Evolutionary conservation across 2,888 invertebrate genomes (phyloP).

Genomic region (Malthinus seriepunctatus): DNA sequence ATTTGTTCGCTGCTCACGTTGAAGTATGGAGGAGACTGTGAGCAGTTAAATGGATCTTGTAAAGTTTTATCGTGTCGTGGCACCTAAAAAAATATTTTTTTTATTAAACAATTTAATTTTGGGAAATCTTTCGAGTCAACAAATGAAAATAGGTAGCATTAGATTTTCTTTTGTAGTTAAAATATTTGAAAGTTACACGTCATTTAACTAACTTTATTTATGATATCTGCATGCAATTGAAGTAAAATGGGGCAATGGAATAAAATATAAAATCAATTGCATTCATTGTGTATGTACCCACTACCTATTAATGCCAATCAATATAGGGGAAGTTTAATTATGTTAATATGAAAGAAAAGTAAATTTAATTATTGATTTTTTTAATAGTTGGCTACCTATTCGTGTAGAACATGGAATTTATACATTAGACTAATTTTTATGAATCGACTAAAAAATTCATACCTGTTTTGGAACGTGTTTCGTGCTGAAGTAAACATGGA

Average conservation of each 20-base stretch:
- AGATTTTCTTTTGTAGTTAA: too few relatives aligned
- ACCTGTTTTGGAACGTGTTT: slow-evolving; percentile 80
- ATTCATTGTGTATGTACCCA: neutral
- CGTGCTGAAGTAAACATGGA: slow-evolving; percentile 87
- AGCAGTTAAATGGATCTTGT: slow-evolving; percentile 70
- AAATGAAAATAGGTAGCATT: too few relatives aligned
- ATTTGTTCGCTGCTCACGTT: slow-evolving; percentile 67
- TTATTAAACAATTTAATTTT: neutral
- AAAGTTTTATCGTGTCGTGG: slow-evolving; percentile 67
- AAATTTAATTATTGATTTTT: neutral
- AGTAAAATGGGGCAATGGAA: too few relatives aligned
- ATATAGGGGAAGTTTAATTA: neutral
- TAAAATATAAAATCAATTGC: too few relatives aligned
- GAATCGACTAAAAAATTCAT: slow-evolving; percentile 31
- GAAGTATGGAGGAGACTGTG: slow-evolving; percentile 69
- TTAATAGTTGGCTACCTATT: neutral
- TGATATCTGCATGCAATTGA: too few relatives aligned
- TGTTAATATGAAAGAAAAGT: neutral
- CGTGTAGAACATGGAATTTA: neutral
- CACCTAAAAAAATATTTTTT: slow-evolving; percentile 59
- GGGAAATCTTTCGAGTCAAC: slow-evolving; percentile 6
- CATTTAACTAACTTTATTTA: too few relatives aligned
- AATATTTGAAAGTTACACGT: too few relatives aligned
- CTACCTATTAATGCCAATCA: neutral
- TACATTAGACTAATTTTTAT: neutral